Percentiles rank a stretch among this genome's conserved stretches.
phyloP scores from a whole-genome alignment of 2,113 vertebrate genomes.

The Microtus richardsoni region DNA sequence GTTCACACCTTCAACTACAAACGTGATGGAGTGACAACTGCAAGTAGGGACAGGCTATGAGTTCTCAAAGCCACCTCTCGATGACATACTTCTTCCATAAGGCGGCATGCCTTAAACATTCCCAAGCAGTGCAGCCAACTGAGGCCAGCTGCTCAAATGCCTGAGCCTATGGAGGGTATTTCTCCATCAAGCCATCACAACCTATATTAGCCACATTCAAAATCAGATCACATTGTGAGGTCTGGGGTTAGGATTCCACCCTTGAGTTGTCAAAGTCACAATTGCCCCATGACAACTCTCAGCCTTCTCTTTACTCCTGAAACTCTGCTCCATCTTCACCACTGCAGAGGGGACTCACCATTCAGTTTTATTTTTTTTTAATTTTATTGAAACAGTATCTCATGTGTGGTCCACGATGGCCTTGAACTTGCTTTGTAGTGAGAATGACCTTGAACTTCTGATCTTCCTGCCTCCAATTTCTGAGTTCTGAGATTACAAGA shows the following conservation, averaged over 20 bases:
- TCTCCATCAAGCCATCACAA: neutral
- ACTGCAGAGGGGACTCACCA: fast-evolving
- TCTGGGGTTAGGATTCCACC: neutral
- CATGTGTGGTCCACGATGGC: neutral
- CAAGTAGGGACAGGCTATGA: neutral
- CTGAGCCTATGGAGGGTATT: neutral
- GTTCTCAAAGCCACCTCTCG: neutral
- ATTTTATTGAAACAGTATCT: neutral
- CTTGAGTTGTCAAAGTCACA: neutral
- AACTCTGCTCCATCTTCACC: neutral
- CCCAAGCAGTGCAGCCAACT: neutral
- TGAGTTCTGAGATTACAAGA: neutral
- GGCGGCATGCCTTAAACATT: neutral
- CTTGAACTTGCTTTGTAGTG: neutral
- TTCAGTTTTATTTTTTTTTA: neutral
- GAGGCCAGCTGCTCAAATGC: neutral
- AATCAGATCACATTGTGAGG: neutral
- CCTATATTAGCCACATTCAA: neutral
- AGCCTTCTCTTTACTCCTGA: neutral
- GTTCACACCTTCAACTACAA: neutral
- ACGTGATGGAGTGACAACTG: neutral
- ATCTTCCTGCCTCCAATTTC: neutral
- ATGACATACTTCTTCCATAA: neutral
- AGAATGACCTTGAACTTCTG: neutral
- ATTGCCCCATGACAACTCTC: neutral